phyloP scores from a whole-genome alignment of 2,797 vertebrate species.

The Ctenopoma multispine region DNA sequence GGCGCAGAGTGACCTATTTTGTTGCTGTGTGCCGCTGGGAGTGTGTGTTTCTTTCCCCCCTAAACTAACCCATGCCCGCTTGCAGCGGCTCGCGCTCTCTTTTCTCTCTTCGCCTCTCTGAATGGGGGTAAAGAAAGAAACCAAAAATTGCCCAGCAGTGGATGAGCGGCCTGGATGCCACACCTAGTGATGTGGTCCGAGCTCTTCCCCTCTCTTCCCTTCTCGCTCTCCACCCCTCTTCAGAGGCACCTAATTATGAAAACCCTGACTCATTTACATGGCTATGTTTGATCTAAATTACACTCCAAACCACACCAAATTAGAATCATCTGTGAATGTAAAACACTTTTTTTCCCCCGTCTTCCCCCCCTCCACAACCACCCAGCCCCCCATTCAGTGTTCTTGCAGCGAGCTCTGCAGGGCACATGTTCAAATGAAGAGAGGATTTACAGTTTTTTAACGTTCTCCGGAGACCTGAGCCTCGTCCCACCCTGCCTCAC shows the following conservation, averaged over 20 bases:
- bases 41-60: slow-evolving; percentile 63
- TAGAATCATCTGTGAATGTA: slow-evolving; percentile 98
- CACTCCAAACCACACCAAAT: slow-evolving; percentile 99
- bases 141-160: slow-evolving; percentile 41
- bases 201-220: slow-evolving; percentile 78
- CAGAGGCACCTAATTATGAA: slow-evolving; percentile 98
- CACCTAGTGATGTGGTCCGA: slow-evolving; percentile 96
- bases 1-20: slow-evolving; percentile 96
- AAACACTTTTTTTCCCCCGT: slow-evolving; percentile 85
- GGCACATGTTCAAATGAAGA: slow-evolving; percentile 94
- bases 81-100: slow-evolving; percentile 16
- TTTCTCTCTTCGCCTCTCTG: background rate
- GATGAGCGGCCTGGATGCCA: slow-evolving; percentile 76
- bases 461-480: slow-evolving; percentile 87
- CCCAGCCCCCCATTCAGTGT: slow-evolving; percentile 78
- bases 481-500: slow-evolving; percentile 77
- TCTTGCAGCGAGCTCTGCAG: slow-evolving; percentile 91
- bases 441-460: slow-evolving; percentile 91
- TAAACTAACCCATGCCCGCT: slow-evolving; percentile 58
- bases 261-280: slow-evolving; percentile 99
- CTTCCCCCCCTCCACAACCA: slow-evolving; percentile 8
- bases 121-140: background rate
- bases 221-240: slow-evolving; percentile 72
- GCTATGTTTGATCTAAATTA: slow-evolving; percentile 99
- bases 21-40: slow-evolving; percentile 91